Percentiles rank a stretch among this genome's conserved stretches.
These are phyloP conservation scores for Onychomys torridus DNA, from an alignment of 2,797 vertebrate species.

Conservation along the genomic window DNA sequence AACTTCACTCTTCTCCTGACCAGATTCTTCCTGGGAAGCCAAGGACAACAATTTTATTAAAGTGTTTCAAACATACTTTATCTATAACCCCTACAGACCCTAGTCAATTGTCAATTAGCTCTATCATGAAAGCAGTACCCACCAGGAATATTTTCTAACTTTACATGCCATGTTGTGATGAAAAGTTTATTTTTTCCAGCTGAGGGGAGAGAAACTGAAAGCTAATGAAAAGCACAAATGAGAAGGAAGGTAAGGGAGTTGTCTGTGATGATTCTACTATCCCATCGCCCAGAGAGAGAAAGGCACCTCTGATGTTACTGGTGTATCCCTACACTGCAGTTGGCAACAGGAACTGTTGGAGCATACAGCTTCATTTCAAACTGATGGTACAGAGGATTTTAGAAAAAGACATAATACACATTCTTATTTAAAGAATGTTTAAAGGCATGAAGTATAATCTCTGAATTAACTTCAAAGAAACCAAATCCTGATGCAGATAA, in stretches of 20 bases:
- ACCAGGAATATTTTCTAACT: slow-evolving; percentile 43
- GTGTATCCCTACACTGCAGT: not conserved
- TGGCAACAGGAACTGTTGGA: not conserved
- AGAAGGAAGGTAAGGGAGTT: not conserved
- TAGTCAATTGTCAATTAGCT: slow-evolving; percentile 42
- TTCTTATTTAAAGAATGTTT: slow-evolving; percentile 71
- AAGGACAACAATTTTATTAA: slow-evolving; percentile 6
- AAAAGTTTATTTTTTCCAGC: slow-evolving; percentile 38
- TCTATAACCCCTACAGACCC: slow-evolving; percentile 43
- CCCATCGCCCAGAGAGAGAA: not conserved
- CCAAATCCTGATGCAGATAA: slow-evolving; percentile 72
- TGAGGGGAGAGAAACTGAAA: slow-evolving; percentile 58
- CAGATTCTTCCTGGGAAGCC: not conserved
- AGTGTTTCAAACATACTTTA: not conserved
- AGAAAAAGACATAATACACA: slow-evolving; percentile 48
- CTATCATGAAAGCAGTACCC: accelerated
- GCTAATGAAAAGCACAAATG: not conserved
- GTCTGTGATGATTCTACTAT: not conserved
- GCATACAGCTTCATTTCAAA: slow-evolving; percentile 50
- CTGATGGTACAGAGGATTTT: slow-evolving; percentile 44
- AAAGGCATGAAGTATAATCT: slow-evolving; percentile 72
- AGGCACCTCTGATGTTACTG: not conserved
- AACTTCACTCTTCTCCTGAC: not conserved
- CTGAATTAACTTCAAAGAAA: slow-evolving; percentile 76
- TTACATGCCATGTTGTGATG: not conserved